Evolutionary conservation across 2,888 invertebrate species (phyloP), one percentile per base, ranked within the genome.

Genomic region (Cryptus viduatorius): DNA sequence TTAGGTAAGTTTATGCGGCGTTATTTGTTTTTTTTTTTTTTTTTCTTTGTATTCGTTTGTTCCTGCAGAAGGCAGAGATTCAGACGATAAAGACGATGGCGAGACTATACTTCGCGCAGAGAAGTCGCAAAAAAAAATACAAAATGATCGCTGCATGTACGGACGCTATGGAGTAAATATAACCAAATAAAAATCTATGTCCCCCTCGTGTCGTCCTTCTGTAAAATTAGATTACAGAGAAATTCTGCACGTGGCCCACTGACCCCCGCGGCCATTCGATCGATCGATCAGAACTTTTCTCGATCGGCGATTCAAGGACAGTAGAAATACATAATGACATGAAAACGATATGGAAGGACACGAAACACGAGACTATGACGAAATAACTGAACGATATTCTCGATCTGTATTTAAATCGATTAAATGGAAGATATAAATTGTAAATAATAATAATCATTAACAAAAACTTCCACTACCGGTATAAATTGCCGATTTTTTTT

Each of bases 1-100:
- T 82, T 82, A 82, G 8, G 37, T 46, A 42, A 37, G 72, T 72
- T 72, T 67, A 72, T 72, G 59, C 46, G 16, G 46, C 50, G 67
- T 72, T 56, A 42, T 59, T 48, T n/a, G n/a, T 59, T 24, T 3
- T 4, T 10, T 19, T 53, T 44, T 12, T 44, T 61, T 56, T 1
- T 37, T 37, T 37, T 37, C 37, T 8, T 37, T 8, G 37, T 4
- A 37, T 12, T 4, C 4, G 46, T 42, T 24, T 16, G 16, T 31
- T 12, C 31, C 5, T 75, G 1, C 31, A 29, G 3, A 24, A 24
- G 24, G 24, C 24, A 56, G 56, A 24, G 3, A 16, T 50, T 8
- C 7, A 44, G 59, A 56, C 29, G 48, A 8, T 14, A 29, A 50
- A 69, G 24, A 48, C 10, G 3, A 10, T 19, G 24, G 56, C 37